Percentiles rank a stretch among this genome's conserved stretches.
These are phyloP conservation scores for Peromyscus melanophrys DNA, from an alignment of 2,797 vertebrate genomes.

Conservation along the genomic window DNA sequence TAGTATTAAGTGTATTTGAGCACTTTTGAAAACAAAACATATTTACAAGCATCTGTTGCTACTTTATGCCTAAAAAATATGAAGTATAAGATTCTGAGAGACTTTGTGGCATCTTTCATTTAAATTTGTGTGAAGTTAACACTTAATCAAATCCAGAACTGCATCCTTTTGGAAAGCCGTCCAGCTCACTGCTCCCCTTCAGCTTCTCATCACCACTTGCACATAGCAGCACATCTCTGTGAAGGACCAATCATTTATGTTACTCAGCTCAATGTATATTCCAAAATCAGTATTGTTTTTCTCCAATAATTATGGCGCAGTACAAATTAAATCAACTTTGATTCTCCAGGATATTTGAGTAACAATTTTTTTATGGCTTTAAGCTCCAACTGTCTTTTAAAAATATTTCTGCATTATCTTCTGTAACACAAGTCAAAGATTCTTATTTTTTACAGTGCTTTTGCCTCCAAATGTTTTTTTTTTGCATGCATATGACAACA, in stretches of 20 bases:
- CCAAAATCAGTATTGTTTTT: conserved; percentile 67
- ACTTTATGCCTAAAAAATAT: conserved; percentile 80
- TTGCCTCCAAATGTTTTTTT: conserved; percentile 59
- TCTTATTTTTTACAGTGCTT: conserved; percentile 59
- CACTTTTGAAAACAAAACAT: conserved; percentile 87
- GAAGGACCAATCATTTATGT: not conserved
- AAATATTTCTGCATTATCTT: conserved; percentile 55
- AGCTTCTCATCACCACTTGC: fast-evolving
- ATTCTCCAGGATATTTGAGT: conserved; percentile 60
- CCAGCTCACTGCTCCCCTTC: not conserved
- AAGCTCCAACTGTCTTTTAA: conserved; percentile 75
- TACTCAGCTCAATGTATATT: conserved; percentile 6
- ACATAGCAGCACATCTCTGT: not conserved
- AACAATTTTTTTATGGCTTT: conserved; percentile 65
- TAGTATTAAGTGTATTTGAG: conserved; percentile 87
- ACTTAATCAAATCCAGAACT: conserved; percentile 5
- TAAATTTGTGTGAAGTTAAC: conserved; percentile 66
- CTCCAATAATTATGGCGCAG: conserved; percentile 76
- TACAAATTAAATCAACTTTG: conserved; percentile 67
- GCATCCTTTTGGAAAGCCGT: not conserved
- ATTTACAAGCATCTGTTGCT: conserved; percentile 84
- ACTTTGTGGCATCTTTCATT: conserved; percentile 77
- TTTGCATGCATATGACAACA: conserved; percentile 73
- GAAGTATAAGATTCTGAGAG: conserved; percentile 79
- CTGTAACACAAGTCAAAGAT: conserved; percentile 58